Base-by-base conservation (phyloP, 2,888 invertebrate species). In the Pyralis farinalis region DNA sequence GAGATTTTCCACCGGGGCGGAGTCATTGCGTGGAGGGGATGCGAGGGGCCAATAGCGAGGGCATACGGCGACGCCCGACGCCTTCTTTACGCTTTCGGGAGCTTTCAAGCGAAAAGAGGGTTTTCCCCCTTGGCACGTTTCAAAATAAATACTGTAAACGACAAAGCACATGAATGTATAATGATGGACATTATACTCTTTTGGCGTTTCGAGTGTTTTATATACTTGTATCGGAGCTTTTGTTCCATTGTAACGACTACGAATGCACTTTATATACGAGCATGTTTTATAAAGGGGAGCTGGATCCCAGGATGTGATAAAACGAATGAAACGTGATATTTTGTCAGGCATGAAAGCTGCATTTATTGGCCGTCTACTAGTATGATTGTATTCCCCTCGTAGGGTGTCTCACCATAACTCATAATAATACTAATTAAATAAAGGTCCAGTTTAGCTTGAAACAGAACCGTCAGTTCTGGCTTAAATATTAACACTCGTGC, bases 61-160 rank as follows among this genome's bases (percentile, higher is more conserved):
- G 52, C 55, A 47, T 41, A 31, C 46, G 49, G 67, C 51, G 59
- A 73, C 83, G 79, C 82, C 78, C 67, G 68, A 66, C 86, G 82
- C 85, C 87, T 77, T 66, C 79, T 71, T 64, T 54, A 47, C 67
- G 63, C 78, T 85, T 86, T 81, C 77, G 83, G 84, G 76, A 82
- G 85, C 83, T 83, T 82, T 81, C 80, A 69, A 75, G 67, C 80
- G 79, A 72, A 78, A 85, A 77, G 79, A 77, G 84, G 86, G 86
- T 65, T 79, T 79, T 73, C 69, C 71, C 85, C 87, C 79, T 81
- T 73, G 75, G 75, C 67, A 75, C 62, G 69, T 83, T 83, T 80
- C 76, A 83, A 86, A 88, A 87, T 87, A 87, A 88, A 87, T 85
- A 86, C 84, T 86, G 81, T 84, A 85, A 85, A 82, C 72, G 81